Percentiles rank a stretch among this genome's conserved stretches.
These are phyloP conservation scores for Cardiocondyla obscurior DNA, from an alignment of 1,140 invertebrate species.

Conservation along the genomic window DNA sequence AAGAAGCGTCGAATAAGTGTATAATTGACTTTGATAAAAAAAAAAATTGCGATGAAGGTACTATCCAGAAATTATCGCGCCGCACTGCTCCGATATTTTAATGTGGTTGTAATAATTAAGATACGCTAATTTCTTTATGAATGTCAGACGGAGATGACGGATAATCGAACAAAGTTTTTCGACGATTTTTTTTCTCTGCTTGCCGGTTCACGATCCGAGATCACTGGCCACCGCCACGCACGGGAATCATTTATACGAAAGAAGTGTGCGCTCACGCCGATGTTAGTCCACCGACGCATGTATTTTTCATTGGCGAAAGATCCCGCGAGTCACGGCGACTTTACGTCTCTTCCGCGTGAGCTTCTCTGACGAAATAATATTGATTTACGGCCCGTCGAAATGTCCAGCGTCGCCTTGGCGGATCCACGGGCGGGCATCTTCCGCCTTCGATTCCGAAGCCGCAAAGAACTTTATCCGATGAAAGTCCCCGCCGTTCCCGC, in stretches of 20 bases:
- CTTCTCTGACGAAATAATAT: constrained; percentile 34
- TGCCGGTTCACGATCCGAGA: background rate
- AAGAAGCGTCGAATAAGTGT: background rate
- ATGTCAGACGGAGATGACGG: background rate
- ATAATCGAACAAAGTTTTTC: background rate
- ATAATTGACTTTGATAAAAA: too few relatives aligned
- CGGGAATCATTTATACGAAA: constrained; percentile 40
- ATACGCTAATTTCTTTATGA: constrained; percentile 12
- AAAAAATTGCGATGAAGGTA: background rate
- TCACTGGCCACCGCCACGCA: background rate
- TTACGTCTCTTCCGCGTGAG: background rate
- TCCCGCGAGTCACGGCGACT: background rate
- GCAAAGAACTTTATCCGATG: constrained; percentile 64
- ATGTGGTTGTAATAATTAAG: too few relatives aligned
- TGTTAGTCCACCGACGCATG: background rate
- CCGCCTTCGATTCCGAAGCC: constrained; percentile 16
- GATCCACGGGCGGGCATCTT: constrained; percentile 45
- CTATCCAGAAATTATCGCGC: too few relatives aligned
- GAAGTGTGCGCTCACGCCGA: constrained; percentile 6
- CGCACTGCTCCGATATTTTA: too few relatives aligned
- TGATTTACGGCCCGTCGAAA: constrained; percentile 47
- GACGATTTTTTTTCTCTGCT: constrained; percentile 27
- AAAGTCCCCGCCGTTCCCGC: background rate
- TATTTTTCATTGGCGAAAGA: constrained; percentile 37
- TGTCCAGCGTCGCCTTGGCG: constrained; percentile 32